Evolutionary conservation across 2,113 vertebrate genomes (phyloP).

Genomic region (Oncorhynchus masou): DNA sequence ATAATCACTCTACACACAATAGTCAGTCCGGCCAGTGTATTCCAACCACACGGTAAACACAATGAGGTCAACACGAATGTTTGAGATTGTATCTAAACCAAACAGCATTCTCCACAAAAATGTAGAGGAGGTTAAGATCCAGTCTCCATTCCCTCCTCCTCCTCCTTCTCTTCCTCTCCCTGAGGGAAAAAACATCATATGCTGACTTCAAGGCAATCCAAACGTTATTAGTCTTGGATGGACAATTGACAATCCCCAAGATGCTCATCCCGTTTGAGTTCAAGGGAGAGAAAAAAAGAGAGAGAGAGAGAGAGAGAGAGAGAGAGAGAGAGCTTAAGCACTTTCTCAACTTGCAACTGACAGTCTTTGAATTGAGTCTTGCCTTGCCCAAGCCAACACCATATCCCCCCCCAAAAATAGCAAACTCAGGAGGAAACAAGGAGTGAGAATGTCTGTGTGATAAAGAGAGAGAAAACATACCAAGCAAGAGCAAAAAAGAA

Average conservation of each 20-base stretch:
- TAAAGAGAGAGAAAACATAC: background rate
- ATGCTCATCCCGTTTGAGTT: background rate
- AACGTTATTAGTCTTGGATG: slow-evolving; percentile 2
- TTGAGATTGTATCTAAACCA: slow-evolving; percentile 8
- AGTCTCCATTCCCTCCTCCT: too few species aligned
- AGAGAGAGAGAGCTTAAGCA: slow-evolving; percentile 3
- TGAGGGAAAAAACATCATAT: too few species aligned
- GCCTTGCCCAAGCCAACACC: slow-evolving; percentile 7
- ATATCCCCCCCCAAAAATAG: background rate
- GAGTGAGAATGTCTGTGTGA: slow-evolving; percentile 2
- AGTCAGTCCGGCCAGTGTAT: too few species aligned
- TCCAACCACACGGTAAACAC: too few species aligned
- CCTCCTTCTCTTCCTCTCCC: too few species aligned
- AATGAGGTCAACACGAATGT: background rate
- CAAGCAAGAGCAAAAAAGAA: background rate
- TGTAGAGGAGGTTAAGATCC: background rate
- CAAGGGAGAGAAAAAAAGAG: background rate
- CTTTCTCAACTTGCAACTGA: slow-evolving; percentile 2
- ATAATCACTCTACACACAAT: background rate
- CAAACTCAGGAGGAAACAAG: background rate
- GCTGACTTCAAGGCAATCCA: background rate
- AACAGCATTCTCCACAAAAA: background rate
- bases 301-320: background rate
- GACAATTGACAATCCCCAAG: background rate
- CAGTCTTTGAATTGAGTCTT: background rate